Evolutionary conservation across 2,797 vertebrate genomes (phyloP), one percentile per base, ranked within the genome.

Genomic region (Liasis olivaceus): DNA sequence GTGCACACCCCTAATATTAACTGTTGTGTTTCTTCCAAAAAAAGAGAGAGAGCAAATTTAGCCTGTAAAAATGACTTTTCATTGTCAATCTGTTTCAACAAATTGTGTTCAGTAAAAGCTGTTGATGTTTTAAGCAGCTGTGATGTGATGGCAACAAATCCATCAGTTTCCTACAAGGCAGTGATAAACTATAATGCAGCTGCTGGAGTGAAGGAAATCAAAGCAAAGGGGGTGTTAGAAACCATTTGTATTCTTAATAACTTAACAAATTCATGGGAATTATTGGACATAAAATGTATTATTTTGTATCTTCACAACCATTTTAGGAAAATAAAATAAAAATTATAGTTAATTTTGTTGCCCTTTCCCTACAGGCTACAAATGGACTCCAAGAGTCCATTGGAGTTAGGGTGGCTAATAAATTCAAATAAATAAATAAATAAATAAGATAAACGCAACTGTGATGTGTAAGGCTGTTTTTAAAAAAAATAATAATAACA

Each of bases 101-200:
- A 88, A 60, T 36, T 77, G 28, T 6, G 20, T 5, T 59, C n/a
- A 13, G 69, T 84, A 84, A 93, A 96, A 91, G 3, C 8, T 59
- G 2, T 77, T 3, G 5, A 7, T 94, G 12, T 1, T 60, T 77
- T 90, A 90, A 93, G 89, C 5, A 59, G 14, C 58, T 89, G 15
- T 1, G 60, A 87, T 63, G 7, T 1, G 88, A 51, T 26, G 84
- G 28, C 42, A 93, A 51, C 20, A 84, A 26, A 28, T 90, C 1
- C 62, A n/a, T 4, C 90, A 87, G 15, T 2, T 31, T 87, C 95
- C 93, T 84, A 20, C 36, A 94, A 93, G 22, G 0, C 14, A 88
- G 3, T 11, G 91, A 63, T 72, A 85, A 94, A 94, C 8, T 0
- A 0, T 60, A 59, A 92, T 93, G 17, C 89, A 92, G 22, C 31